These are phyloP conservation scores for Cyrtorhinus lividipennis DNA, from an alignment of 1,140 invertebrate genomes.

Conservation along the genomic window DNA sequence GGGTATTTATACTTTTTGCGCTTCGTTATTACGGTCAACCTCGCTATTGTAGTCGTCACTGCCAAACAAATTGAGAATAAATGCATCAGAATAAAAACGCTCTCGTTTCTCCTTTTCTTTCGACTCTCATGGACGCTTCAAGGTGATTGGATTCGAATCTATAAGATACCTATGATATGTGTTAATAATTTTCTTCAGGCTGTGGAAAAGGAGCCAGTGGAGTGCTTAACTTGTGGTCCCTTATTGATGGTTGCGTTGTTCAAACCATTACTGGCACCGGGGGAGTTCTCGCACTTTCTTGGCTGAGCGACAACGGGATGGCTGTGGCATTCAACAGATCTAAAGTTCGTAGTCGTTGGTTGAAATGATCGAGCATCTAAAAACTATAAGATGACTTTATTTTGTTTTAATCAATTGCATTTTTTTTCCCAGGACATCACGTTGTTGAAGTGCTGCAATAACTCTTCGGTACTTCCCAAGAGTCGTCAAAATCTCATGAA, in stretches of 20 bases:
- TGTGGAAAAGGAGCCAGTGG: slow-evolving; percentile 36
- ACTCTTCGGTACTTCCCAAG: slow-evolving; percentile 35
- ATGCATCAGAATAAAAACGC: too few relatives aligned
- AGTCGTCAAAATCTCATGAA: slow-evolving; percentile 36
- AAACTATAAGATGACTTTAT: not conserved
- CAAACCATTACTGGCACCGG: slow-evolving; percentile 41
- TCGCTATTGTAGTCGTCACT: too few relatives aligned
- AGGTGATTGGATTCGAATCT: too few relatives aligned
- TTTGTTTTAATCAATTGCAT: too few relatives aligned
- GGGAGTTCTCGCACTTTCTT: slow-evolving; percentile 35
- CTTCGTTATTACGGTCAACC: too few relatives aligned
- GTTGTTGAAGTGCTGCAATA: slow-evolving; percentile 33
- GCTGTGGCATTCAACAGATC: slow-evolving; percentile 38
- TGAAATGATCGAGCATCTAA: not conserved
- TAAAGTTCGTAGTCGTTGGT: slow-evolving; percentile 29
- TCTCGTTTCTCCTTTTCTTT: too few relatives aligned
- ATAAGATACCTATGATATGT: too few relatives aligned
- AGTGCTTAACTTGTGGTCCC: slow-evolving; percentile 47
- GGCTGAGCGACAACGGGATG: slow-evolving; percentile 35
- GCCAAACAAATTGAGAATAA: too few relatives aligned
- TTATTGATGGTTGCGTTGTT: slow-evolving; percentile 41
- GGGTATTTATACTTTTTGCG: too few relatives aligned
- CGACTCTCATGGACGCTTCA: too few relatives aligned
- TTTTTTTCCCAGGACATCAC: slow-evolving; percentile 37
- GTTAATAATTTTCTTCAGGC: slow-evolving; percentile 24